Base-by-base conservation (phyloP, 2,797 vertebrate species). In the Myotis planiceps region DNA sequence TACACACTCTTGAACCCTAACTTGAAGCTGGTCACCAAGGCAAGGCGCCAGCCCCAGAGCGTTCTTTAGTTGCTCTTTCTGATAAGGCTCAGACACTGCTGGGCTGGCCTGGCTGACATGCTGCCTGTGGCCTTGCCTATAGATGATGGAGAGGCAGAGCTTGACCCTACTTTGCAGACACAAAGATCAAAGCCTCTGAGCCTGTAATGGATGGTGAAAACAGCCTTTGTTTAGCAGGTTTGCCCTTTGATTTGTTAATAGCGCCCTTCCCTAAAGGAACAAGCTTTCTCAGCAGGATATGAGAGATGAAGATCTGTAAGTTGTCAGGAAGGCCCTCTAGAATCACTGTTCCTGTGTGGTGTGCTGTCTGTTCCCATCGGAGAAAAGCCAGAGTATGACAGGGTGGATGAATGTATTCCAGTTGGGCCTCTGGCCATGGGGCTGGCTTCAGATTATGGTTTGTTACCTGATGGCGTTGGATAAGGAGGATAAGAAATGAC, bases 401-500 rank as follows among this genome's bases (percentile, higher is more conserved):
- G 93, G 82, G 65, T 87, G 96, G 90, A 95, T 97, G 97, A 98
- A 98, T 92, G 88, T 92, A 92, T 96, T 98, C 90, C 92, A 95
- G 95, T 95, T 96, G 84, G 96, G 97, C 94, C 91, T 94, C 96
- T 95, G 95, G 96, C 97, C 94, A 85, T 97, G 83, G 51, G 90
- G 87, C 97, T 97, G 95, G 60, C 97, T 98, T 97, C 96, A 97
- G 95, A 97, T 97, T 97, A 91, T 45, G 92, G 87, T 97, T 97
- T 89, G 45, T 92, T 98, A 94, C 94, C 96, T 96, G 95, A 98
- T 98, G 90, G 92, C 69, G 63, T 94, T 96, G 97, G 97, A 98
- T 98, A 97, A 97, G 83, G 86, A 96, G 83, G 97, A 93, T 97
- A 88, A 93, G 97, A 97, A 97, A 91, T 97, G 97, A 94, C 96